Conservation (phyloP, 2,113 vertebrate genomes). For the Tauraco erythrolophus region DNA sequence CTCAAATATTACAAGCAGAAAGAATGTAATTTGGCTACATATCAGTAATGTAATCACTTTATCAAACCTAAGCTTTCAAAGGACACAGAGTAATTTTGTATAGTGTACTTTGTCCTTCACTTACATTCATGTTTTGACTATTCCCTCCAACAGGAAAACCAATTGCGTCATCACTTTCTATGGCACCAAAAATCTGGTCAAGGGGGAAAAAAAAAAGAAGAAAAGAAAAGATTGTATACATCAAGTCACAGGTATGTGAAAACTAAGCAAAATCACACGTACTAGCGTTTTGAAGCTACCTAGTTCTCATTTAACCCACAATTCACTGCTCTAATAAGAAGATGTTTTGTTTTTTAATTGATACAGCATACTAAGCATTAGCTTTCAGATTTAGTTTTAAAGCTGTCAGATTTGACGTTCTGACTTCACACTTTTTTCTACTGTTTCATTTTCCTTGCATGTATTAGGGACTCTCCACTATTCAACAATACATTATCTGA, state of each 20-base stretch:
- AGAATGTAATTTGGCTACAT: not conserved
- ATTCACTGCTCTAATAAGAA: not conserved
- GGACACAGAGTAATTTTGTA: not conserved
- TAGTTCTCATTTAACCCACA: not conserved
- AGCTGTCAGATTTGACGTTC: not conserved
- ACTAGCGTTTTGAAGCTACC: not conserved
- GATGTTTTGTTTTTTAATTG: not conserved
- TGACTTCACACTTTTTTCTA: not conserved
- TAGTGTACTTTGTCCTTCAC: constrained; percentile 46
- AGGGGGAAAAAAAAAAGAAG: not conserved
- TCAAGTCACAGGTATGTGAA: not conserved
- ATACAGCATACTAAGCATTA: not conserved
- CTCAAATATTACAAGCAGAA: not conserved
- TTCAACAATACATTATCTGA: not conserved
- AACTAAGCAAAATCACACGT: not conserved
- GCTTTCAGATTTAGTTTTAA: not conserved
- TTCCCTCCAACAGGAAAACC: constrained; percentile 91
- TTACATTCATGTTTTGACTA: constrained; percentile 82
- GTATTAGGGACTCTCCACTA: not conserved
- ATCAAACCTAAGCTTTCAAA: not conserved
- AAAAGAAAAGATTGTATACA: not conserved
- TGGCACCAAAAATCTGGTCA: constrained; percentile 89
- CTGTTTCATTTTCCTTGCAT: not conserved
- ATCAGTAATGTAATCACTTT: not conserved
- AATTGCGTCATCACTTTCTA: constrained; percentile 86